Conservation (phyloP, 1,140 invertebrate genomes). For the Acromyrmex echinatior region DNA sequence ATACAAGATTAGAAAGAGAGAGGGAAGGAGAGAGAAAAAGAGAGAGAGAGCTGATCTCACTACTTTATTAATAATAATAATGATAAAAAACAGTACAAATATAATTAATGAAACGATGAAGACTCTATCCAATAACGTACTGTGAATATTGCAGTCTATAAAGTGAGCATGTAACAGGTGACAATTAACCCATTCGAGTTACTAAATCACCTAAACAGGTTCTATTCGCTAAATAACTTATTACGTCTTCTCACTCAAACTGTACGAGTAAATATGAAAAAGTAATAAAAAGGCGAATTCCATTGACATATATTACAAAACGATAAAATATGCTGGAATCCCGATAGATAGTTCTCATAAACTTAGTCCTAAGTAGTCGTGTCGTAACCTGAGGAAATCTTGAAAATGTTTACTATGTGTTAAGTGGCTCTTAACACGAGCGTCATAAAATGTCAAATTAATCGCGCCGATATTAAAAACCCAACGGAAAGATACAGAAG, state of each 20-base stretch:
- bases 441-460: constrained; percentile 41
- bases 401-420: constrained; percentile 46
- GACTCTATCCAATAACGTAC: not conserved
- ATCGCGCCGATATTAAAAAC: constrained; percentile 16
- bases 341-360: constrained; percentile 16
- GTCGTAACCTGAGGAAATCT: constrained; percentile 42
- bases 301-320: constrained; percentile 36
- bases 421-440: constrained; percentile 52
- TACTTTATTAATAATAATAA: not conserved
- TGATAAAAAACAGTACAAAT: not conserved
- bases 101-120: not conserved
- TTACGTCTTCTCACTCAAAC: constrained; percentile 24
- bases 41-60: too few species aligned
- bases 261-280: constrained; percentile 6
- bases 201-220: constrained; percentile 28
- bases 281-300: constrained; percentile 45
- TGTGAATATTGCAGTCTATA: not conserved
- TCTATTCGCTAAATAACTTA: constrained; percentile 11
- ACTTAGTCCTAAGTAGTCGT: constrained; percentile 29
- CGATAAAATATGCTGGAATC: constrained; percentile 39
- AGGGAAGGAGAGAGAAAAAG: too few species aligned
- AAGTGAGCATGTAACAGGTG: constrained; percentile 10
- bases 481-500: not conserved
- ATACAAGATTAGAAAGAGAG: too few species aligned
- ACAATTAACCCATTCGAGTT: constrained; percentile 8